A percentile compares a stretch with the other conserved stretches of the same genome.
These are phyloP conservation scores for Criorhina ranunculi DNA, from an alignment of 2,888 invertebrate genomes.

Conservation along the genomic window DNA sequence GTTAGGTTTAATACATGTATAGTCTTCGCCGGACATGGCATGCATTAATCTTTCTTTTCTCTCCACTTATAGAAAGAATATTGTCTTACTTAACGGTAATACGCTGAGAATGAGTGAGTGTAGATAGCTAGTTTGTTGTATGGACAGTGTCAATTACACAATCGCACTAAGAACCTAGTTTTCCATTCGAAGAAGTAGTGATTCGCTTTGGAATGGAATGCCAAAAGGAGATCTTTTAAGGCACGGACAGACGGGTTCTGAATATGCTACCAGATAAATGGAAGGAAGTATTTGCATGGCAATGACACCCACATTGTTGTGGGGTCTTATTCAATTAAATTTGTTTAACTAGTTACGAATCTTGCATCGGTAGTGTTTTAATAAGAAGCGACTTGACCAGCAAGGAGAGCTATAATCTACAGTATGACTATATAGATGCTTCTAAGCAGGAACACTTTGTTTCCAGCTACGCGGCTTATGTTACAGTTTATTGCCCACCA, in stretches of 20 bases:
- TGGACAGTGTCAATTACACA: slow-evolving; percentile 65
- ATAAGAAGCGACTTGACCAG: slow-evolving; percentile 25
- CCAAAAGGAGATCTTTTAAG: slow-evolving; percentile 28
- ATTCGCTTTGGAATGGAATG: slow-evolving; percentile 29
- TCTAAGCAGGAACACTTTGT: no score
- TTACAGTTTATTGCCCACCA: not conserved
- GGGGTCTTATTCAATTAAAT: slow-evolving; percentile 8
- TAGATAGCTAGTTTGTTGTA: slow-evolving; percentile 18
- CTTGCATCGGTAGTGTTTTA: not conserved
- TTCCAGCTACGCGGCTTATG: no score
- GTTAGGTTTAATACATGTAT: slow-evolving; percentile 32
- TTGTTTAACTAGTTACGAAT: slow-evolving; percentile 44
- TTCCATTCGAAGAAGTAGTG: not conserved
- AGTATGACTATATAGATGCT: no score
- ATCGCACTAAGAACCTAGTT: slow-evolving; percentile 38
- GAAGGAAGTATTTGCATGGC: slow-evolving; percentile 15
- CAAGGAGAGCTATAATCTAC: no score
- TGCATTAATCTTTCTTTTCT: slow-evolving; percentile 67
- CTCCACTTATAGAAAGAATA: slow-evolving; percentile 47
- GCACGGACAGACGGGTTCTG: not conserved
- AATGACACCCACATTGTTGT: slow-evolving; percentile 40
- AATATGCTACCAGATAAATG: slow-evolving; percentile 7
- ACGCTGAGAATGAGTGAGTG: slow-evolving; percentile 18
- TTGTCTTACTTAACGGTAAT: slow-evolving; percentile 43
- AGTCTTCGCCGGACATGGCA: slow-evolving; percentile 43